Percentiles rank a stretch among this genome's conserved stretches.
These are phyloP conservation scores for Oplegnathus fasciatus DNA, from an alignment of 2,113 vertebrate genomes.

Conservation along the genomic window DNA sequence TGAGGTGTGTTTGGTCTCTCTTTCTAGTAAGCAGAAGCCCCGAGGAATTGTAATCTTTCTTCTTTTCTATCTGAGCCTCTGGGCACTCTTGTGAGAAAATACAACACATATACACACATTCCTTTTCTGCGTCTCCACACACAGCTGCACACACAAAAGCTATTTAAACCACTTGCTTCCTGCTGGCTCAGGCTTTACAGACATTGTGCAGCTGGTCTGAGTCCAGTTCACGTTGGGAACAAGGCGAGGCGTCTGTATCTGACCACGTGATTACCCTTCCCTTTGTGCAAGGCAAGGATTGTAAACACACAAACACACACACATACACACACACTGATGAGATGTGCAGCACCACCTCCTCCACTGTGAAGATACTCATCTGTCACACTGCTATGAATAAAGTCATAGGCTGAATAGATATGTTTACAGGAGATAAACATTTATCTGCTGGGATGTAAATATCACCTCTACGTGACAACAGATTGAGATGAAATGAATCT, in stretches of 20 bases:
- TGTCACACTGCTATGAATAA: slow-evolving; percentile 44
- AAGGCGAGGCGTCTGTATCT: not conserved
- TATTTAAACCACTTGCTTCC: slow-evolving; percentile 41
- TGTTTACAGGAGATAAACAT: slow-evolving; percentile 51
- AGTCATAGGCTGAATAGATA: slow-evolving; percentile 27
- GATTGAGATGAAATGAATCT: slow-evolving; percentile 18
- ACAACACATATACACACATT: slow-evolving; percentile 28
- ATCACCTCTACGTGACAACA: slow-evolving; percentile 24
- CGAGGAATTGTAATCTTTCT: not conserved
- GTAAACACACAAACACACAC: slow-evolving; percentile 30
- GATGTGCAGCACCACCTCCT: slow-evolving; percentile 19
- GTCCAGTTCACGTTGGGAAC: slow-evolving; percentile 17
- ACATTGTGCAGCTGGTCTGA: slow-evolving; percentile 9
- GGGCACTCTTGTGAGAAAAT: slow-evolving; percentile 12
- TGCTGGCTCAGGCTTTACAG: slow-evolving; percentile 35
- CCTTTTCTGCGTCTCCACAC: slow-evolving; percentile 14
- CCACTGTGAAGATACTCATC: slow-evolving; percentile 34
- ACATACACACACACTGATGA: slow-evolving; percentile 6
- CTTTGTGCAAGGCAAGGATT: slow-evolving; percentile 22
- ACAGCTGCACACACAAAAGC: slow-evolving; percentile 38
- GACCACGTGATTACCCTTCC: slow-evolving; percentile 40
- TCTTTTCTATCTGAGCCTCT: slow-evolving; percentile 29
- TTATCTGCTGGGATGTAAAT: slow-evolving; percentile 33
- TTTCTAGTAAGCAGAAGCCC: slow-evolving; percentile 22
- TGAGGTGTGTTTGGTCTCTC: not conserved